phyloP scores from a whole-genome alignment of 2,888 invertebrate species.

The Phengaris alcon region DNA sequence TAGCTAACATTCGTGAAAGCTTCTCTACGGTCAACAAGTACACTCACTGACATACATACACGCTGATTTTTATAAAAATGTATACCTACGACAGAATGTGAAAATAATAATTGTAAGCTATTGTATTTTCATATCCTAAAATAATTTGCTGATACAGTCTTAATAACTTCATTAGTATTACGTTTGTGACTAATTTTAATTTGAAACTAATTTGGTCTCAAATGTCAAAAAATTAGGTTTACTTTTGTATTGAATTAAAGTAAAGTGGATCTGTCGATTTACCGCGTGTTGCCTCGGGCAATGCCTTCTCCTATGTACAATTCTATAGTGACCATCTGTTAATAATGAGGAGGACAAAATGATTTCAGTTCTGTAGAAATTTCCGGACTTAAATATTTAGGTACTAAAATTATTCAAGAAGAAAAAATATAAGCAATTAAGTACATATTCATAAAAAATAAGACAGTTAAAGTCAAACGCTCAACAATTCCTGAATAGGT shows the following conservation, averaged over 20 bases:
- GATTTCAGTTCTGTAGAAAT: neutral
- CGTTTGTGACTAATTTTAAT: neutral
- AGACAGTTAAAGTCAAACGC: too few relatives aligned
- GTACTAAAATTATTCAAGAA: too few relatives aligned
- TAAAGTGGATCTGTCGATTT: neutral
- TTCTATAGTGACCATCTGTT: neutral
- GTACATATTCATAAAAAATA: too few relatives aligned
- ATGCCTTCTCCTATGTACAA: neutral
- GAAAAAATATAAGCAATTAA: too few relatives aligned
- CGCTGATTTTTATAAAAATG: neutral
- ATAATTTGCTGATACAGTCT: too few relatives aligned
- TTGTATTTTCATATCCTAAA: too few relatives aligned
- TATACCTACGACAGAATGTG: neutral
- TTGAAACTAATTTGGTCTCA: neutral
- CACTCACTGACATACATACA: constrained; percentile 40
- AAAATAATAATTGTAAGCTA: too few relatives aligned
- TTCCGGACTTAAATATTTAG: neutral
- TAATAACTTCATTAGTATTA: too few relatives aligned
- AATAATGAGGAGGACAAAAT: neutral
- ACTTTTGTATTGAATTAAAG: neutral
- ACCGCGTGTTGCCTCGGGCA: constrained; percentile 18
- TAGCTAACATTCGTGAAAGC: constrained; percentile 61
- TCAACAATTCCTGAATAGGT: too few relatives aligned
- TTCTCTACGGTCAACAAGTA: constrained; percentile 52
- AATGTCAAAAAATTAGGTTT: constrained; percentile 4